Evolutionary conservation across 2,113 vertebrate species (phyloP).

Genomic region (Cyprichromis sp.): DNA sequence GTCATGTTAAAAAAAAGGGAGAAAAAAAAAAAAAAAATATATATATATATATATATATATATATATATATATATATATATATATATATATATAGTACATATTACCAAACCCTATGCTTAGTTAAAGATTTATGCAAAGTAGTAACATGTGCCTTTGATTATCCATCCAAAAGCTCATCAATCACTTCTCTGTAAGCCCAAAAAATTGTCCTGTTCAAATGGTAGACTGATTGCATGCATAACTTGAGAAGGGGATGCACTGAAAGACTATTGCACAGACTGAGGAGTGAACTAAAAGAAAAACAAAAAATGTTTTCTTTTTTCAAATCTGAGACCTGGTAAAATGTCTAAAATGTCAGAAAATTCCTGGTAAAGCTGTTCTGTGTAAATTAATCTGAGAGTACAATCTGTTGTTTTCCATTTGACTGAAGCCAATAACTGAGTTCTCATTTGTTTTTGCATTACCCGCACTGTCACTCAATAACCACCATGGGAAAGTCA

Average conservation of each 20-base stretch:
- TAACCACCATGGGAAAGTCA: neutral
- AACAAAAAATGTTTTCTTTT: neutral
- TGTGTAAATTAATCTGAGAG: neutral
- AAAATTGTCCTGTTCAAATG: neutral
- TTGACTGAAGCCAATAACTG: neutral
- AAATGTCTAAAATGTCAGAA: neutral
- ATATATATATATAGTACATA: neutral
- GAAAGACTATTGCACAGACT: neutral
- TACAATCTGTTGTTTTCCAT: neutral
- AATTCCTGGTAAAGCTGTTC: neutral
- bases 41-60: no score
- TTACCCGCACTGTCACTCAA: neutral
- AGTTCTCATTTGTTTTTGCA: neutral
- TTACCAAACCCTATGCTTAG: accelerated
- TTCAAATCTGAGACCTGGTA: neutral
- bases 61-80: no score
- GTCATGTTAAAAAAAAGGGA: no score
- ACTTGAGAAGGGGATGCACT: neutral
- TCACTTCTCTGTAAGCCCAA: neutral
- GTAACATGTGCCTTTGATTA: neutral
- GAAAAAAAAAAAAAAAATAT: no score
- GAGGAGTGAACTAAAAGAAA: neutral
- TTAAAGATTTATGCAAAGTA: neutral
- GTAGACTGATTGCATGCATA: neutral
- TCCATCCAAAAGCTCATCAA: neutral